These are phyloP conservation scores for Nomada flava DNA, from an alignment of 2,888 invertebrate genomes.

Conservation along the genomic window DNA sequence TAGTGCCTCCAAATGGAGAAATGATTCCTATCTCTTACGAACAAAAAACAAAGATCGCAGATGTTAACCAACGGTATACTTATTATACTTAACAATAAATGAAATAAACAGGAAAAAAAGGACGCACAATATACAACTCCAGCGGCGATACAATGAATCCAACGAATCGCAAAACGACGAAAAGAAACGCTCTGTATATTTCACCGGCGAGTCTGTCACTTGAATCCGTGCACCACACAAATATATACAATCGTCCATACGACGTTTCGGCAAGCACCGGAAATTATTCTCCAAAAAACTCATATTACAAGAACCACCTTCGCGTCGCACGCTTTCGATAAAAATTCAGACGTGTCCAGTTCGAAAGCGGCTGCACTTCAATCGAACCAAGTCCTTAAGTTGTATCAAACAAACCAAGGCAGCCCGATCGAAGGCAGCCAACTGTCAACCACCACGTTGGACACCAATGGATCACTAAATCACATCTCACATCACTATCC, in stretches of 20 bases:
- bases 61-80: not conserved
- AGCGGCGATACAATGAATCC: not conserved
- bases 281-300: not conserved
- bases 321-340: constrained; percentile 54
- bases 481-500: not conserved
- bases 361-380: constrained; percentile 77
- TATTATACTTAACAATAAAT: not conserved
- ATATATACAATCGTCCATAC: not conserved
- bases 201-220: constrained; percentile 23
- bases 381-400: constrained; percentile 52
- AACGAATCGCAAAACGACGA: not conserved
- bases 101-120: not conserved
- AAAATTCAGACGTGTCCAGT: constrained; percentile 73
- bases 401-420: constrained; percentile 15
- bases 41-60: not conserved
- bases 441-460: constrained; percentile 53
- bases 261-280: not conserved
- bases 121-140: not conserved
- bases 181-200: not conserved
- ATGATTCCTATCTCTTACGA: not conserved
- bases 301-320: constrained; percentile 73
- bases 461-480: not conserved
- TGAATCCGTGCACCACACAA: not conserved
- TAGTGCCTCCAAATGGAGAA: not conserved
- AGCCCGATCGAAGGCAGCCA: constrained; percentile 76